Conservation (phyloP, 2,888 invertebrate genomes). For the Brenthis ino region DNA sequence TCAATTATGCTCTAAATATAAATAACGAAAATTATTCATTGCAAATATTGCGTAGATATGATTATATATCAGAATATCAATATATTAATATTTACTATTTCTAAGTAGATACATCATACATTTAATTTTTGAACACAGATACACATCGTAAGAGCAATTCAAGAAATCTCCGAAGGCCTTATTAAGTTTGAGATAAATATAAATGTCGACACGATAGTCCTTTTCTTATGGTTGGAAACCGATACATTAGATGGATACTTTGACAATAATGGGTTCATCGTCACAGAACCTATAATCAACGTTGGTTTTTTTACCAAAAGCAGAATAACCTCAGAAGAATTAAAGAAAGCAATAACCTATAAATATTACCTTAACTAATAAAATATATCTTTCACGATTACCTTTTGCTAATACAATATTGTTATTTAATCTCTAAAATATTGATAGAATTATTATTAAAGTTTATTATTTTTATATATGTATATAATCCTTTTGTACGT, state of each 20-base stretch:
- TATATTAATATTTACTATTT: no score
- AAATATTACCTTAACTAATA: constrained; percentile 63
- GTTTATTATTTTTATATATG: no score
- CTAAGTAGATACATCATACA: no score
- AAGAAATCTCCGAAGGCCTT: constrained; percentile 15
- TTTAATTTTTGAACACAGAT: constrained; percentile 1
- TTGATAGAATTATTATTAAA: no score
- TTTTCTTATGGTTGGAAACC: constrained; percentile 88
- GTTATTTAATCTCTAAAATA: no score
- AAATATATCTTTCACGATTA: background rate
- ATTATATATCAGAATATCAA: no score
- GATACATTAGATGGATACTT: constrained; percentile 83
- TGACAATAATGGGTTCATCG: constrained; percentile 88
- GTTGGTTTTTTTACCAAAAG: constrained; percentile 49
- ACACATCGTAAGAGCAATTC: background rate
- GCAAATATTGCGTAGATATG: no score
- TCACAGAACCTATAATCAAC: constrained; percentile 55
- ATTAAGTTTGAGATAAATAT: constrained; percentile 52
- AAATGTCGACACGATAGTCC: constrained; percentile 77
- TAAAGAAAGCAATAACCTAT: constrained; percentile 57
- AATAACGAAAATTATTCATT: no score
- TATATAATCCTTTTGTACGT: no score
- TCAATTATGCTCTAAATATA: no score
- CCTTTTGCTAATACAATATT: no score
- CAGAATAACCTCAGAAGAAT: constrained; percentile 46